phyloP scores from a whole-genome alignment of 2,888 invertebrate genomes.

The Dastarcus helophoroides region DNA sequence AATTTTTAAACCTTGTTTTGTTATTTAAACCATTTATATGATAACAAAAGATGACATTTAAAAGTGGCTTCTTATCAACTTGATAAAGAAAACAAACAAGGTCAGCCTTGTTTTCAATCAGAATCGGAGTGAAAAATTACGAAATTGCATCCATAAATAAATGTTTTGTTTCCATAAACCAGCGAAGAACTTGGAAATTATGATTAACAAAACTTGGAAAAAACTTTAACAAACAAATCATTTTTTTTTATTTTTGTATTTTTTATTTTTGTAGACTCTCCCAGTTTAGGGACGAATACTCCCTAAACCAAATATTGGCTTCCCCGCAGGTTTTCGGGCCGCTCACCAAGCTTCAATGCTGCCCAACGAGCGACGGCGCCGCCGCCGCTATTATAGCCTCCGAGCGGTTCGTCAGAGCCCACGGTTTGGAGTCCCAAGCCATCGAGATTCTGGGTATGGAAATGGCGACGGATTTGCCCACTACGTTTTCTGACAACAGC shows the following conservation, averaged over 20 bases:
- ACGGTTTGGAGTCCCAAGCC: slow-evolving; percentile 74
- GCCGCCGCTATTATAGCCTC: slow-evolving; percentile 87
- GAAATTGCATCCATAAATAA: no score
- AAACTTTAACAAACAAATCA: no score
- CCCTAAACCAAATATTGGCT: slow-evolving; percentile 77
- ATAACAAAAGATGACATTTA: no score
- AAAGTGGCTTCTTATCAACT: no score
- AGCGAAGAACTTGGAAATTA: no score
- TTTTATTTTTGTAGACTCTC: slow-evolving; percentile 65
- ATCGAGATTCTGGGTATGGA: slow-evolving; percentile 95
- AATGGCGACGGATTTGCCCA: slow-evolving; percentile 86
- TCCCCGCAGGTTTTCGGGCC: slow-evolving; percentile 85
- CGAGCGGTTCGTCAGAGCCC: slow-evolving; percentile 77
- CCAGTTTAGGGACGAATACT: slow-evolving; percentile 87
- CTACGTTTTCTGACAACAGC: slow-evolving; percentile 72
- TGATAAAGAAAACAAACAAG: no score
- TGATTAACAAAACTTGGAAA: no score
- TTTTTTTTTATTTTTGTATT: no score
- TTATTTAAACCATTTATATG: no score
- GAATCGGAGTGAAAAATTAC: no score
- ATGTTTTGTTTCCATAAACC: no score
- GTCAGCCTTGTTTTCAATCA: no score
- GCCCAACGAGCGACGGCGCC: slow-evolving; percentile 97
- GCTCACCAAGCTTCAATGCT: slow-evolving; percentile 92
- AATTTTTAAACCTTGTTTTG: slow-evolving; percentile 7